Evolutionary conservation across 2,888 invertebrate genomes (phyloP).

Genomic region (Xestobium rufovillosum): DNA sequence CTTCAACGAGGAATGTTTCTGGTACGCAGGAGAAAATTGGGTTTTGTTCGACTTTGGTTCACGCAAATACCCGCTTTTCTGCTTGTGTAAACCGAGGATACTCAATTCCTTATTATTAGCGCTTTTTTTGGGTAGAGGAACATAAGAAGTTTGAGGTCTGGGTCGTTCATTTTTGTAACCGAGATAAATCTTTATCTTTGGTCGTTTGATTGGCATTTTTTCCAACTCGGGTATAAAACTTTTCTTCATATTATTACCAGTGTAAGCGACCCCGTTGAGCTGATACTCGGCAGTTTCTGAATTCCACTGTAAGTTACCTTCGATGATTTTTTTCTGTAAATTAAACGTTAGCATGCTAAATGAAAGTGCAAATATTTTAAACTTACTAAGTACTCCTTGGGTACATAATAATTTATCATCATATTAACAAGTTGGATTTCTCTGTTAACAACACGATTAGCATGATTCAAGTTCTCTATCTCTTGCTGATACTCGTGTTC

Average conservation of each 20-base stretch:
- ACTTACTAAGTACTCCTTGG: conserved; percentile 79
- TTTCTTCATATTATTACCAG: conserved; percentile 96
- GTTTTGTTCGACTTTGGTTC: too few relatives aligned
- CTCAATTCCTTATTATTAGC: too few relatives aligned
- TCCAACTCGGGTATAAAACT: conserved; percentile 44
- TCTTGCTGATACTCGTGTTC: conserved; percentile 94
- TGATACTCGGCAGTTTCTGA: conserved; percentile 99
- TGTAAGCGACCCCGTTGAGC: conserved; percentile 94
- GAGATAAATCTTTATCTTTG: background rate
- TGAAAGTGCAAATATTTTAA: conserved; percentile 9
- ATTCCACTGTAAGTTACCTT: conserved; percentile 92
- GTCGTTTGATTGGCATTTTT: conserved; percentile 35
- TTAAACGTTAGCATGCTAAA: too few relatives aligned
- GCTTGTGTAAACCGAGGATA: too few relatives aligned
- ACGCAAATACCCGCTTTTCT: too few relatives aligned
- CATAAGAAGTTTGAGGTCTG: background rate
- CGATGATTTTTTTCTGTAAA: conserved; percentile 73
- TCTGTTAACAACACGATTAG: conserved; percentile 79
- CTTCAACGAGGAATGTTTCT: too few relatives aligned
- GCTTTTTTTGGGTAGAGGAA: background rate
- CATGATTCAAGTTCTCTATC: conserved; percentile 93
- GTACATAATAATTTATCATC: conserved; percentile 89
- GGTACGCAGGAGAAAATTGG: too few relatives aligned
- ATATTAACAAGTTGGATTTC: conserved; percentile 88
- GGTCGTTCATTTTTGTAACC: conserved; percentile 10